Base-by-base conservation (phyloP, 2,113 vertebrate species). In the Bettongia penicillata region DNA sequence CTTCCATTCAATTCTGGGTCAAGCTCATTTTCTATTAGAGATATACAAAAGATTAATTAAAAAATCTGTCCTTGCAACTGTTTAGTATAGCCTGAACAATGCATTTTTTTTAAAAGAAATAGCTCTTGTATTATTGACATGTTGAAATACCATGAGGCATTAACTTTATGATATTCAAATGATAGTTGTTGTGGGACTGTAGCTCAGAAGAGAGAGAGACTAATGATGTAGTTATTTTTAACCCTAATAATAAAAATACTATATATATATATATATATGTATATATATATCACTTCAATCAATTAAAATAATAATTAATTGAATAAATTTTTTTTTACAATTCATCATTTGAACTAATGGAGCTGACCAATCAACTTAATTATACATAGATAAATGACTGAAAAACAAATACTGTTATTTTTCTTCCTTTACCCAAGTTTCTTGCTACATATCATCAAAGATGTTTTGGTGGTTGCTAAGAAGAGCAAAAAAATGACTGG, bases 401-500 rank as follows among this genome's bases (percentile, higher is more conserved):
- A 91, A 92, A 92, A 90, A 50, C 10, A 51, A 7, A 49, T 1
- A 25, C 43, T 43, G 68, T 84, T 22, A 43, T 10, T 53, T 43
- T 61, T 61, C 90, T 12, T 51, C 49, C 23, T 0, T 9, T 77
- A 43, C 1, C 16, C 37, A 84, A 43, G 0, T 23, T 84, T 84
- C 19, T 22, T 23, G 23, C 6, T 84, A 84, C n/a, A 84, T 43
- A 43, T 84, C 7, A 84, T 84, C n/a, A 84, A 43, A 43, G 16
- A 84, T 52, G 31, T 49, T 91, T 24, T 31, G 26, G 9, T 92
- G 3, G 7, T 52, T 97, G 47, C 95, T 93, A 95, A 47, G 47
- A 95, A 68, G 22, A 91, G 93, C 93, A 95, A 91, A 95, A 92
- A 94, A 94, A 96, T 95, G 93, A 95, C 9, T 91, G 22, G 77